Evolutionary conservation across 2,113 vertebrate genomes (phyloP).

Genomic region (Psettodes erumei): DNA sequence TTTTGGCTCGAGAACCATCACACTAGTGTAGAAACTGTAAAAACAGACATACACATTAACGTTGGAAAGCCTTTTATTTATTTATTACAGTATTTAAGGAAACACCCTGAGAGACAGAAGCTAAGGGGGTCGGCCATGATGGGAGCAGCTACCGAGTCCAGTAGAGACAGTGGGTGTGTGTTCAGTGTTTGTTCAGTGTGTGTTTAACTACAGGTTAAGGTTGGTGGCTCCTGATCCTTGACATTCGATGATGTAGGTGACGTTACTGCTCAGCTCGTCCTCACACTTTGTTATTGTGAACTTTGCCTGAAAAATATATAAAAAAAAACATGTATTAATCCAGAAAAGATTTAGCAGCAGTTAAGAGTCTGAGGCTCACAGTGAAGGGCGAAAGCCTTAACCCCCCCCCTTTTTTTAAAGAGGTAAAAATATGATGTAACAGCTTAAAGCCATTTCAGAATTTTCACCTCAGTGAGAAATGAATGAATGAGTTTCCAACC

Average conservation of each 20-base stretch:
- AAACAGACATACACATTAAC: not conserved
- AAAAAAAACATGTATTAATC: not conserved
- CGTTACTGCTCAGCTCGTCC: slow-evolving; percentile 83
- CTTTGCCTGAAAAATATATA: slow-evolving; percentile 86
- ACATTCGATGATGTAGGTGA: slow-evolving; percentile 92
- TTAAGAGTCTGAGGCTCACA: no score
- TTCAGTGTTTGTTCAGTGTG: not conserved
- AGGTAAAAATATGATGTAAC: no score
- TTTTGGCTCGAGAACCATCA: no score
- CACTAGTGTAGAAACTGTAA: no score
- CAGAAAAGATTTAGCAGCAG: not conserved
- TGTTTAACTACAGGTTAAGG: slow-evolving; percentile 75
- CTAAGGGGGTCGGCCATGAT: slow-evolving; percentile 44
- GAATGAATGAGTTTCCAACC: slow-evolving; percentile 75
- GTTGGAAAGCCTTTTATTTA: slow-evolving; percentile 41
- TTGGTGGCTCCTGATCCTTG: slow-evolving; percentile 89
- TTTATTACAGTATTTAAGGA: slow-evolving; percentile 61
- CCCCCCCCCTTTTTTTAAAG: no score
- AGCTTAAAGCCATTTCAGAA: no score
- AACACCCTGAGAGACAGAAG: slow-evolving; percentile 69
- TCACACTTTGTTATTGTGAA: slow-evolving; percentile 91
- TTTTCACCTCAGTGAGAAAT: not conserved
- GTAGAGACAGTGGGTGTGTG: not conserved
- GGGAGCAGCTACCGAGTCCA: slow-evolving; percentile 47
- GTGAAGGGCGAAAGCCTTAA: no score